Evolutionary conservation across 2,888 invertebrate species (phyloP).

Genomic region (Diploptera punctata): DNA sequence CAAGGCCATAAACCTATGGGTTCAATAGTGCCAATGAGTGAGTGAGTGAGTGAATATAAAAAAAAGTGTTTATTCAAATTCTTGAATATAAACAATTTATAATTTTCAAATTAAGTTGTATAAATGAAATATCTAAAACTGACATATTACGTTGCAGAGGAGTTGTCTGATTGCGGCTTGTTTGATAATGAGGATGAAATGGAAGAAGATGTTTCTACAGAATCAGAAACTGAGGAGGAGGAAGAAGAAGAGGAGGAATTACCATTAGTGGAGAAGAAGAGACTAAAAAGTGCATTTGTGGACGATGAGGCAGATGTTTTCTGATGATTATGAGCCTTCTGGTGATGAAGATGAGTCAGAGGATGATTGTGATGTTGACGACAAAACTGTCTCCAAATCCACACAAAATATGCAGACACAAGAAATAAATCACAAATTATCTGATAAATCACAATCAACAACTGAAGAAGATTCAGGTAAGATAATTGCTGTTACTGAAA

Average conservation of each 20-base stretch:
- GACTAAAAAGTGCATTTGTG: conserved; percentile 52
- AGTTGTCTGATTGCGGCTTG: conserved; percentile 32
- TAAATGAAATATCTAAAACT: no score
- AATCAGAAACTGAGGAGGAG: conserved; percentile 52
- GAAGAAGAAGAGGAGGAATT: conserved; percentile 48
- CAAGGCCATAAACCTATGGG: no score
- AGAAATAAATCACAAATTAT: neutral
- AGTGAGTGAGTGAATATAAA: no score
- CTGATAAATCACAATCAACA: no score
- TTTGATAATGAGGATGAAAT: conserved; percentile 48
- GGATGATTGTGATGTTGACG: conserved; percentile 36
- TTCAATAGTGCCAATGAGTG: no score
- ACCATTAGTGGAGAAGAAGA: conserved; percentile 46
- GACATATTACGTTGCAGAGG: conserved; percentile 30
- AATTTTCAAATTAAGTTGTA: no score
- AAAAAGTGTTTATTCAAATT: no score
- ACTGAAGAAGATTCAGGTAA: no score
- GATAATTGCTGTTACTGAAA: no score
- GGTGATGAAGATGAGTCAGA: conserved; percentile 43
- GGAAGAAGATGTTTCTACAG: conserved; percentile 48
- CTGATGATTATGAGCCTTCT: conserved; percentile 45
- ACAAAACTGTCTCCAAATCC: no score
- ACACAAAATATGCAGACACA: neutral
- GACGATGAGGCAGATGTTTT: conserved; percentile 60
- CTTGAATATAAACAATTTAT: no score